phyloP scores from a whole-genome alignment of 1,140 invertebrate species.

The Tenebrio molitor region DNA sequence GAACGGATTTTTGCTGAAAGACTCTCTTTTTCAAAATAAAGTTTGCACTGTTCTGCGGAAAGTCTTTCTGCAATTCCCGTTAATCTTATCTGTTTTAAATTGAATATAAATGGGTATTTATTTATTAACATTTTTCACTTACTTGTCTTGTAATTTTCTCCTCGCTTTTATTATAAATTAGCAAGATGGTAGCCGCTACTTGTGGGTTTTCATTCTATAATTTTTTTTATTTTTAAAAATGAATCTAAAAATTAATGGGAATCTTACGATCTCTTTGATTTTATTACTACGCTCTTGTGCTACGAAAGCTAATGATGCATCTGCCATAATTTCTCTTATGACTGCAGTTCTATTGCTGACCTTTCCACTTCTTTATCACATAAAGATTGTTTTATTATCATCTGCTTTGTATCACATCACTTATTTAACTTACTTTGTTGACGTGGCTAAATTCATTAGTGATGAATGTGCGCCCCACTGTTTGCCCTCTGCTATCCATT shows the following conservation, averaged over 20 bases:
- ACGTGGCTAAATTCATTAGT: conserved; percentile 47
- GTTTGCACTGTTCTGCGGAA: conserved; percentile 12
- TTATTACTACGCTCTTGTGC: conserved; percentile 68
- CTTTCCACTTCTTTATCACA: conserved; percentile 65
- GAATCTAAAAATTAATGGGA: too few relatives aligned
- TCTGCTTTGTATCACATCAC: too few relatives aligned
- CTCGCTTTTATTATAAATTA: conserved; percentile 65
- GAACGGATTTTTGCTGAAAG: conserved; percentile 48
- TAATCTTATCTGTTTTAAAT: conserved; percentile 47
- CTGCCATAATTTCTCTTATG: conserved; percentile 66
- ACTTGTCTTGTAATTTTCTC: conserved; percentile 66
- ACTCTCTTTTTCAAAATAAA: conserved; percentile 47
- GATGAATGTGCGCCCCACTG: background rate
- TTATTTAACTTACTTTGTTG: conserved; percentile 44
- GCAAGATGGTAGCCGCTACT: conserved; percentile 69
- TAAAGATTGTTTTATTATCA: conserved; percentile 12
- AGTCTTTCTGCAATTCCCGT: conserved; percentile 48
- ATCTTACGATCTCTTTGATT: conserved; percentile 68
- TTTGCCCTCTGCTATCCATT: conserved; percentile 40
- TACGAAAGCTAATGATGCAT: conserved; percentile 69
- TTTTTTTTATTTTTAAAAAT: conserved; percentile 4
- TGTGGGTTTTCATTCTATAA: conserved; percentile 66
- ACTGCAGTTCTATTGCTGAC: conserved; percentile 68
- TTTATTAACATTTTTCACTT: conserved; percentile 44
- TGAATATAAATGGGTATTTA: too few relatives aligned